A percentile compares a stretch with the other conserved stretches of the same genome.
Evolutionary conservation across 2,888 invertebrate genomes (phyloP).

Genomic region (Unio pictorum): DNA sequence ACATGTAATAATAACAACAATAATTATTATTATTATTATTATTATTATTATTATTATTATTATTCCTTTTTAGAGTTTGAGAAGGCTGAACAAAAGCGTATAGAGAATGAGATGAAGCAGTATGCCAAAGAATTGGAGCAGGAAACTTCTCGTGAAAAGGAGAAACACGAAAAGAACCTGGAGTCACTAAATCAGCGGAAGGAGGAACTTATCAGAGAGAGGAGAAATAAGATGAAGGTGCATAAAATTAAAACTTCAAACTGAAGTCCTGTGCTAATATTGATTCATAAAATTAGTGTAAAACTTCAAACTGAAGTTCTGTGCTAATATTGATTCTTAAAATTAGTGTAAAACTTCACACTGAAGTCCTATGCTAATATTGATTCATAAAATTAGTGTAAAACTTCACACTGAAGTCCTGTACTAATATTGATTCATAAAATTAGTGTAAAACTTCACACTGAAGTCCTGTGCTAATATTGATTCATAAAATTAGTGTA

Average conservation of each 20-base stretch:
- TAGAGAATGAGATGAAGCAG: conserved; percentile 55
- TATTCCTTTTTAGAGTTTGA: conserved; percentile 54
- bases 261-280: no score
- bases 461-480: no score
- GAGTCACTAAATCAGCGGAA: conserved; percentile 60
- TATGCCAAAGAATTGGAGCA: conserved; percentile 58
- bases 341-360: no score
- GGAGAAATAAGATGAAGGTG: conserved; percentile 62
- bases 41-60: background rate
- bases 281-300: no score
- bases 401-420: no score
- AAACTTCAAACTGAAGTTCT: no score
- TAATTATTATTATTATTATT: conserved; percentile 1
- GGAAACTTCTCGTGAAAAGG: conserved; percentile 59
- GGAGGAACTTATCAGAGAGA: conserved; percentile 60
- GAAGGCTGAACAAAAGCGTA: conserved; percentile 48
- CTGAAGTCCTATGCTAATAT: no score
- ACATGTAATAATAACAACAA: no score
- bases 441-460: no score
- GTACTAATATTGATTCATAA: no score
- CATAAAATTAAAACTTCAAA: background rate
- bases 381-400: background rate
- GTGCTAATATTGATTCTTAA: no score
- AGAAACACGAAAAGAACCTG: conserved; percentile 57
- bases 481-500: no score